Conservation (phyloP, 2,797 vertebrate genomes). For the Sebastolobus altivelis region DNA sequence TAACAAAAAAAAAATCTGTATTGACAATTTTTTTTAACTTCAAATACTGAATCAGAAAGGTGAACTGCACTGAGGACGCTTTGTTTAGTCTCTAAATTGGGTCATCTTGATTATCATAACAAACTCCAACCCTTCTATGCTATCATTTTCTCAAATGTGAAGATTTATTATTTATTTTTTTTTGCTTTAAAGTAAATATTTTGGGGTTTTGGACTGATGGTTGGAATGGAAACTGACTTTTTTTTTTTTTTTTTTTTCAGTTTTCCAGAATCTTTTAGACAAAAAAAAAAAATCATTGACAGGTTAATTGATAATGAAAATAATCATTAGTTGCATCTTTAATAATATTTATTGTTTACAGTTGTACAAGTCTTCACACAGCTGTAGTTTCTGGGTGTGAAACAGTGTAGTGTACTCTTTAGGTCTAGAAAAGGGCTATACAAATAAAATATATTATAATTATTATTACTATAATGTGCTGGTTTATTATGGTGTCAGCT, state of each 20-base stretch:
- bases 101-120: no score
- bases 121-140: neutral
- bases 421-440: neutral
- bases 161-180: no score
- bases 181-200: neutral
- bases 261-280: no score
- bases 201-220: neutral
- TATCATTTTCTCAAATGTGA: no score
- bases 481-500: neutral
- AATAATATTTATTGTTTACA: neutral
- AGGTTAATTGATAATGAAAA: neutral
- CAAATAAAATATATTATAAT: neutral
- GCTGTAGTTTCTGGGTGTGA: neutral
- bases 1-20: no score
- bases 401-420: neutral
- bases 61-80: no score
- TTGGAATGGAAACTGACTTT: no score
- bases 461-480: neutral
- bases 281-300: no score
- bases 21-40: no score
- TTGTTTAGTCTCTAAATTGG: no score
- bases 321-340: neutral
- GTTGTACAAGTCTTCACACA: neutral
- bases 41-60: no score
- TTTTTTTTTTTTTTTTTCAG: no score